Base-by-base conservation (phyloP, 1,140 invertebrate genomes). In the Papilio machaon region DNA sequence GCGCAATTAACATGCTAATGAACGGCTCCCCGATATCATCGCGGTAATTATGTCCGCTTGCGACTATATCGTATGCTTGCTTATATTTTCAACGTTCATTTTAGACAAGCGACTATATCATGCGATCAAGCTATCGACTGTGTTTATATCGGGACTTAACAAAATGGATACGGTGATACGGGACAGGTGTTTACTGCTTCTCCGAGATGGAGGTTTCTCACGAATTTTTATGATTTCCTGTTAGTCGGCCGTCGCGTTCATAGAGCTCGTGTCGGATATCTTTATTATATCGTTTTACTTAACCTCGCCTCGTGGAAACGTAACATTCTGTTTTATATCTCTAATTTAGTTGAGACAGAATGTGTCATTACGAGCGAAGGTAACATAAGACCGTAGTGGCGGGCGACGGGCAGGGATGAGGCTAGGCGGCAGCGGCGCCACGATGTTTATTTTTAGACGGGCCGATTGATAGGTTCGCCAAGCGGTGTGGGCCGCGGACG, bases 1-100 rank as follows among this genome's bases (percentile, higher is more conserved):
- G 89, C 85, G 89, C 92, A 93, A 93, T 94, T 94, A 93, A 93
- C 90, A 94, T 94, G 93, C 90, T 92, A 94, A 94, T 94, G 91
- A 93, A 87, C 84, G 85, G 90, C 86, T 90, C 86, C 86, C 81
- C 88, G 93, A 94, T 93, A 94, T 91, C 91, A 92, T 93, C 92
- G 85, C 87, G 77, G 91, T 94, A 93, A 93, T 94, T 94, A 94
- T 91, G 89, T 91, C 88, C 88, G 89, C 84, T 84, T 85, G 85
- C 84, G 88, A 89, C 91, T 90, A 90, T 93, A 93, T 92, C 89
- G 87, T 92, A 91, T 81, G 81, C 85, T 89, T 90, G 87, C 86
- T 91, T 92, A 92, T 91, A 88, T 87, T 81, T 88, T 76, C 81
- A 83, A 83, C 88, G 82, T 84, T 84, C 81, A 75, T 83, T 87